Evolutionary conservation across 2,113 vertebrate genomes (phyloP), one percentile per base, ranked within the genome.

Genomic region (Gasterosteus aculeatus): DNA sequence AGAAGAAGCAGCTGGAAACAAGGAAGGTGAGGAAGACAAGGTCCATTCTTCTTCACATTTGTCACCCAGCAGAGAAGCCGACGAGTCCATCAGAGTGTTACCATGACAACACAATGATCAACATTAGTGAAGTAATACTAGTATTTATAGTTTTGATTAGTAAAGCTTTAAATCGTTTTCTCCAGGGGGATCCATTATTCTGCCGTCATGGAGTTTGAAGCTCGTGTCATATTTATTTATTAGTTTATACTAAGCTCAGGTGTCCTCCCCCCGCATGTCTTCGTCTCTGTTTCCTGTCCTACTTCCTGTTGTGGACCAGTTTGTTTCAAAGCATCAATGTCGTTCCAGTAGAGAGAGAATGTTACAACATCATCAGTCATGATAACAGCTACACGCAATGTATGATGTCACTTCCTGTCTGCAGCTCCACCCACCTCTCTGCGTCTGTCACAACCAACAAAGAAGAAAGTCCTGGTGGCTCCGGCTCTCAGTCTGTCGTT

Each of bases 381-480:
- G 3, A 46, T 46, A 1, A 16, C 5, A 16, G 46, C 18, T 47
- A 38, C 12, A 15, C 31, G 10, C 3, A 29, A 44, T 46, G 12
- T 46, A 46, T 63, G 41, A 60, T 2, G 9, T 80, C 49, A 53
- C 56, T 64, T 56, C 58, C 72, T 71, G 18, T 71, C 47, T 72
- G 11, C 83, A 94, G 95, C 77, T 5, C 90, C 92, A 31, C 92
- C 93, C 54, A 91, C 51, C 74, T 94, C 89, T 5, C 83, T 95
- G 84, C 71, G 90, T 10, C 64, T 95, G 39, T 87, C 78, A 0
- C 87, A 61, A 60, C 87, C 64, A 11, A 90, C 72, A 72, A 92
- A 89, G 67, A 95, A 91, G 67, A 95, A 93, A 62, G 90, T 95
- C 4, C 93, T 97, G 33, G 80, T 89, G 5, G 95, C 95, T 1